Evolutionary conservation across 2,113 vertebrate species (phyloP), one percentile per base, ranked within the genome.

Genomic region (Crypturellus undulatus): DNA sequence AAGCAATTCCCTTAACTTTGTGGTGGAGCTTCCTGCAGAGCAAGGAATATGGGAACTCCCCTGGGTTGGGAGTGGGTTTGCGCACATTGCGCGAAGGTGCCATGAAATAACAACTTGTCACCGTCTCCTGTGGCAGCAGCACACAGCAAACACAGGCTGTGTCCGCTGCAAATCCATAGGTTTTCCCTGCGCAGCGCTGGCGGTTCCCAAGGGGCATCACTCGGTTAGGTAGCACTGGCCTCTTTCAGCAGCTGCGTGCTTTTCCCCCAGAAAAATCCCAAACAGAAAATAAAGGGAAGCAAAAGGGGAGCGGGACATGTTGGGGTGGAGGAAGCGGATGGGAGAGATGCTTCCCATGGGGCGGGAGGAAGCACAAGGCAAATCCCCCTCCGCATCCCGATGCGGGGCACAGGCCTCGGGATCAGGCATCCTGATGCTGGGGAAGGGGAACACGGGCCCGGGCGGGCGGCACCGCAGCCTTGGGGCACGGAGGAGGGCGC

Each of bases 11-110:
- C 63, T 54, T 12, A 49, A 51, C 51, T 49, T 65, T 12, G 20
- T 7, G 38, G 25, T 3, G 3, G 9, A 0, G 0, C 2, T 25
- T 79, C 71, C 28, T 22, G 1, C 19, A 79, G 14, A 65, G 26
- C 8, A 5, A 82, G 63, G 18, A 67, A 25, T 54, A 3, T 10
- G 2, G 0, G 38, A 73, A 30, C 54, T 47, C 47, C 20, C 47
- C 47, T 47, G 47, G 47, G 18, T 45, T 5, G 8, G 45, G 18
- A 16, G 13, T 15, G 12, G 26, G 6, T 54, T 54, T 54, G 25
- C 52, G n/a, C n/a, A n/a, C n/a, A n/a, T n/a, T n/a, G n/a, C 54
- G 8, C 16, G 15, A 14, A 56, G 0, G 3, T 3, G 25, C 1
- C 0, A 32, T 32, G 10, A 21, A 26, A 67, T 54, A 32, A 89